Evolutionary conservation across 2,888 invertebrate genomes (phyloP), one percentile per base, ranked within the genome.

Genomic region (Drosophila sordidapex): DNA sequence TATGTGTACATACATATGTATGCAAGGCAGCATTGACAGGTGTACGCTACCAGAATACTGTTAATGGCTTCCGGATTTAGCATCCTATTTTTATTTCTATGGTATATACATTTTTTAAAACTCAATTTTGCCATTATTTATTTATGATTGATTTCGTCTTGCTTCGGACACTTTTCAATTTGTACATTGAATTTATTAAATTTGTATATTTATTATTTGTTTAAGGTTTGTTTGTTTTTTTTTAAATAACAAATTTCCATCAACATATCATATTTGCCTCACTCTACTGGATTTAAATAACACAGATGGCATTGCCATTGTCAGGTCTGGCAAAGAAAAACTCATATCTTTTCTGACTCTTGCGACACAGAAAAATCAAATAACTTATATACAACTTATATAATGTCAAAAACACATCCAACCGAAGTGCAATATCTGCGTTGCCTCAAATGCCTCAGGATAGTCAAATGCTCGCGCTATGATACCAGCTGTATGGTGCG

Each of bases 381-480:
- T 6, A 13, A 31, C 4, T 18, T 25, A 54, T 3, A 53, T n/a
- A 8, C 13, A 18, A 48, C 4, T 7, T 5, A 36, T 13, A 43
- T 11, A n/a, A 70, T 70, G 70, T 43, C 68, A 2, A 8, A 2
- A 25, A 31, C 31, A 6, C 21, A 40, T 1, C 8, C 11, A 3
- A 18, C 52, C 2, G 74, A 75, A 8, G 43, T 70, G 21, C 83
- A 82, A 15, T 83, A 77, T 40, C 59, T 92, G 54, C 90, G 92
- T 8, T 92, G 92, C 33, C 63, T 92, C 13, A 91, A 87, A 66
- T 92, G 92, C 67, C 63, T 70, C 15, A 91, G 92, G 83, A 86
- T 90, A 54, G 72, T 92, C 0, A 79, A 90, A 10, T 91, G 92
- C 49, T 88, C 91, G 2, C 91, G 89, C 25, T 91, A 90, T 38